Conservation (phyloP, 2,113 vertebrate species). For the Ophthalmolycus amberensis region DNA sequence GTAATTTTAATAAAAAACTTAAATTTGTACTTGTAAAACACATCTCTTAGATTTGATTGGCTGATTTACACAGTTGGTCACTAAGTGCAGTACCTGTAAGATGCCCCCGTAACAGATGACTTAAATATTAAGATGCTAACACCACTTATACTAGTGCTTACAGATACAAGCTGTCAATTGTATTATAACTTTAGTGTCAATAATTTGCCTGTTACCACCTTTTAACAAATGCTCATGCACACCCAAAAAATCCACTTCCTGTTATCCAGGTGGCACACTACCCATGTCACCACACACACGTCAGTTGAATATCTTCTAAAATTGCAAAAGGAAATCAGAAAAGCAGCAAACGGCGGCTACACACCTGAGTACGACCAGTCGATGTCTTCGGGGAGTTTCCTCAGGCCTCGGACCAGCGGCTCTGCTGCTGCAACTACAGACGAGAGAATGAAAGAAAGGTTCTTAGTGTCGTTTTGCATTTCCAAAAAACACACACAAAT, state of each 20-base stretch:
- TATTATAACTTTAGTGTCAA: not conserved
- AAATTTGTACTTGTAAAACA: no score
- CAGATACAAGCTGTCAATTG: not conserved
- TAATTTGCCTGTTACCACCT: not conserved
- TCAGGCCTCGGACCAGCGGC: slow-evolving; percentile 68
- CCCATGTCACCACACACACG: not conserved
- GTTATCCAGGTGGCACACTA: not conserved
- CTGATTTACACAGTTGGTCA: no score
- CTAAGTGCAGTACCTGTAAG: not conserved
- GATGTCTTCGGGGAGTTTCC: slow-evolving; percentile 73
- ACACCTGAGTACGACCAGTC: slow-evolving; percentile 84
- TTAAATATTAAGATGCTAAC: not conserved
- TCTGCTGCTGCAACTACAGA: slow-evolving; percentile 60
- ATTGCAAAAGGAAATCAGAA: not conserved
- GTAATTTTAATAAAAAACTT: not conserved
- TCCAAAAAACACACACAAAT: not conserved
- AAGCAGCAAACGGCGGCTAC: slow-evolving; percentile 23
- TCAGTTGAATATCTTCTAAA: not conserved
- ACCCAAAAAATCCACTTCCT: not conserved
- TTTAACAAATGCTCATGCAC: not conserved
- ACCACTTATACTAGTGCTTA: no score
- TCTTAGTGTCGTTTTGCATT: slow-evolving; percentile 2
- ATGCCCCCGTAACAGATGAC: not conserved
- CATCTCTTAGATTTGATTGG: no score
- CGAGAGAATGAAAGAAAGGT: slow-evolving; percentile 12